A percentile compares a stretch with the other conserved stretches of the same genome.
phyloP scores from a whole-genome alignment of 2,113 vertebrate species.

The Saccopteryx bilineata region DNA sequence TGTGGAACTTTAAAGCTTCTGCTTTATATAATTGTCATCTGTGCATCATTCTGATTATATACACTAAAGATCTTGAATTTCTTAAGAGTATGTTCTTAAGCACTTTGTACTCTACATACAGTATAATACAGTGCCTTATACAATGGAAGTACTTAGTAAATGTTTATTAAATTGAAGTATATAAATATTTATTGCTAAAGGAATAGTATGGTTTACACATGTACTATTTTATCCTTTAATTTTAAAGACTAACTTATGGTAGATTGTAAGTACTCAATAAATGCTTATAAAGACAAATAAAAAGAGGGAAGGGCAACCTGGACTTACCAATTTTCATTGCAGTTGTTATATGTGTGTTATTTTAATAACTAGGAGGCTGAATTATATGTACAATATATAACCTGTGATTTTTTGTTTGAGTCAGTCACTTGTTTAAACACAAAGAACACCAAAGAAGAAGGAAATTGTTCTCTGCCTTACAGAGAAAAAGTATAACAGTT shows the following conservation, averaged over 20 bases:
- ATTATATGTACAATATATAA: not conserved
- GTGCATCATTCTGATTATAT: not conserved
- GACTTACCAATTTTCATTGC: not conserved
- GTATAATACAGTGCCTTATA: not conserved
- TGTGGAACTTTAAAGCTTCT: not conserved
- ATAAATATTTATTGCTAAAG: constrained; percentile 31
- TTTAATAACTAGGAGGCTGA: not conserved
- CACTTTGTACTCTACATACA: not conserved
- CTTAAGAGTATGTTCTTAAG: not conserved
- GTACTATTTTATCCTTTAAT: not conserved
- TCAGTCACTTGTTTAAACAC: not conserved
- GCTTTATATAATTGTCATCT: not conserved
- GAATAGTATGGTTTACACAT: not conserved
- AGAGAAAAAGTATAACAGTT: not conserved
- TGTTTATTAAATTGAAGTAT: constrained; percentile 41
- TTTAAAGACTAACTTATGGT: not conserved
- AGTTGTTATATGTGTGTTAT: not conserved
- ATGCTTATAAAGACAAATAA: not conserved
- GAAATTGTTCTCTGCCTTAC: not conserved
- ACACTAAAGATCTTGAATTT: not conserved
- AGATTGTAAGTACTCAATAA: not conserved
- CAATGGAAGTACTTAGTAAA: not conserved
- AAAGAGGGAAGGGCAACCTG: not conserved
- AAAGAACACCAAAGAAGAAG: not conserved
- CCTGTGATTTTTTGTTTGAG: not conserved